Base-by-base conservation (phyloP, 2,888 invertebrate genomes). In the Fissipunctia ypsillon region DNA sequence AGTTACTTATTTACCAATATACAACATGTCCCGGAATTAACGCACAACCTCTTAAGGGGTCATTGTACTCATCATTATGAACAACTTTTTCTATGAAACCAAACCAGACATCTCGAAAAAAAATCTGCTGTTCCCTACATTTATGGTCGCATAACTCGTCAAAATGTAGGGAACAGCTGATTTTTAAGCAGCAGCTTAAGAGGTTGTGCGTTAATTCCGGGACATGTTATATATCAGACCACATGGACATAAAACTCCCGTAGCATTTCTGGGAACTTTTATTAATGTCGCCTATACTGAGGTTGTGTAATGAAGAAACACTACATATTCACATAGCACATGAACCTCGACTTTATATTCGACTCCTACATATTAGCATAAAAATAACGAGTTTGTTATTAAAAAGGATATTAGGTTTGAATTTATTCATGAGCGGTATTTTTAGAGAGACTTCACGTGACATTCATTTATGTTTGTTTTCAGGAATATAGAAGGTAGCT, bases 381-480 rank as follows among this genome's bases (percentile, higher is more conserved):
- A 80, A 80, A 80, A 82, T 82, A 82, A 82, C 80, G 80, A 82
- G 80, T 80, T 80, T 78, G 67, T 82, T 81, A 78, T 64, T 80
- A 78, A 78, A 79, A 79, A 73, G 68, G 67, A 78, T 80, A 81
- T 79, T 67, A 60, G 67, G 59, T 68, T 60, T 54, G 80, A 82
- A 80, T 78, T 82, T 82, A 82, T 80, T 80, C 82, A 80, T 80
- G 80, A 82, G 31, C 0, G 35, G 54, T 54, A 52, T 78, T 80
- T 82, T 82, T 61, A 65, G 61, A 54, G 52, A 48, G 43, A 72
- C 63, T 72, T 66, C 54, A 45, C 16, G 65, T 45, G 56, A 48
- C 65, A 52, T 66, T 57, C 25, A 63, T 80, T 70, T 66, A 60
- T 68, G 25, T 45, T 65, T 68, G 25, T 45, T 65, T 61, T 56